phyloP scores from a whole-genome alignment of 2,797 vertebrate genomes.

The Denticeps clupeoides region DNA sequence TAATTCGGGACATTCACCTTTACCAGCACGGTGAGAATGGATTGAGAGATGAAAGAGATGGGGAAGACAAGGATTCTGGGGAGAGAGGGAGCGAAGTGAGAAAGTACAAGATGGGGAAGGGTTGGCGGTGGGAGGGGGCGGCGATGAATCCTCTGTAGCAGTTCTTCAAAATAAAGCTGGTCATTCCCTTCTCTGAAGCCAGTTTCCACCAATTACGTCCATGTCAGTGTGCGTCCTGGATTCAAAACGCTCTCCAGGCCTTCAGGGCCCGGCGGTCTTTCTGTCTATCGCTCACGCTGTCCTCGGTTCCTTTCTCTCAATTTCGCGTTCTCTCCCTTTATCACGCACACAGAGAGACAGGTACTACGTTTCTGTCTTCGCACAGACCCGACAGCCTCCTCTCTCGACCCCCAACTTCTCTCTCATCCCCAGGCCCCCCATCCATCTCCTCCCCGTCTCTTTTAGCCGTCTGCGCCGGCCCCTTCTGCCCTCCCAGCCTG shows the following conservation, averaged over 20 bases:
- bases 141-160: constrained; percentile 33
- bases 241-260: constrained; percentile 54
- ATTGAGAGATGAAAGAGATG: constrained; percentile 2
- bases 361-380: constrained; percentile 14
- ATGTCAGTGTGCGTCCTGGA: constrained; percentile 49
- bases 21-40: constrained; percentile 10
- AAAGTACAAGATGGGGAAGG: too few relatives aligned
- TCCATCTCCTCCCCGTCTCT: constrained; percentile 20
- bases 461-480: constrained; percentile 15
- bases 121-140: constrained; percentile 30
- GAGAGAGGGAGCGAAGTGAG: constrained; percentile 6
- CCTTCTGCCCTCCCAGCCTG: constrained; percentile 24
- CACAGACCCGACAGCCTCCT: constrained; percentile 38
- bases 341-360: not conserved
- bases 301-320: constrained; percentile 26
- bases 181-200: constrained; percentile 33
- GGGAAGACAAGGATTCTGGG: constrained; percentile 14
- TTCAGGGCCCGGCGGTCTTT: constrained; percentile 45
- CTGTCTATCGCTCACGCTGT: constrained; percentile 6
- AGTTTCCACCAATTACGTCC: constrained; percentile 60
- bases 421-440: constrained; percentile 41
- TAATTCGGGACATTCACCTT: constrained; percentile 9
- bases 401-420: constrained; percentile 29
- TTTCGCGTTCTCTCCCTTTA: constrained; percentile 28
- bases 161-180: constrained; percentile 32